These are phyloP conservation scores for Geococcyx californianus DNA, from an alignment of 2,113 vertebrate genomes.

Conservation along the genomic window DNA sequence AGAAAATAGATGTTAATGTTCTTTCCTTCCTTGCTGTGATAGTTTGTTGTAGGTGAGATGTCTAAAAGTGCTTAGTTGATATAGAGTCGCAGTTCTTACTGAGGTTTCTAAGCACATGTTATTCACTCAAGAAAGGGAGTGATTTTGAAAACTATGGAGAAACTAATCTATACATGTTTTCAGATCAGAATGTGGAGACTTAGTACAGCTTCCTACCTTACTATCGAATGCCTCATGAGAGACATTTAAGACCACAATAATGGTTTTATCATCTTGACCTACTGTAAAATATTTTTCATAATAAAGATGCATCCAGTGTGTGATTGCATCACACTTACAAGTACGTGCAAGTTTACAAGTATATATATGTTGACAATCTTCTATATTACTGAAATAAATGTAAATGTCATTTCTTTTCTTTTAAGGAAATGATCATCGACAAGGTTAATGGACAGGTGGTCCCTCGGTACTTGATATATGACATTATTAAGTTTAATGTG, in stretches of 20 bases:
- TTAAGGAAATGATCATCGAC: slow-evolving; percentile 98
- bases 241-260: background rate
- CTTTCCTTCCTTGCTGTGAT: background rate
- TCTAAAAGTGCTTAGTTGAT: background rate
- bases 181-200: background rate
- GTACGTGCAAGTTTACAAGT: background rate
- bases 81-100: background rate
- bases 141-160: background rate
- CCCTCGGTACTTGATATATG: slow-evolving; percentile 97
- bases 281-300: background rate
- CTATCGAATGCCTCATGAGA: background rate
- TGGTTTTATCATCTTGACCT: background rate
- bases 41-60: background rate
- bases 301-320: background rate
- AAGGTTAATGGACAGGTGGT: slow-evolving; percentile 95
- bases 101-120: background rate
- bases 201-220: background rate
- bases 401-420: slow-evolving; percentile 55
- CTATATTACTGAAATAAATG: background rate
- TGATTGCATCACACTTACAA: background rate
- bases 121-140: background rate
- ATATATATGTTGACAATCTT: background rate
- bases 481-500: slow-evolving; percentile 98
- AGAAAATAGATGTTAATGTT: background rate
- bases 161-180: background rate